Conservation (phyloP, 2,797 vertebrate species). For the Podarcis siculus region DNA sequence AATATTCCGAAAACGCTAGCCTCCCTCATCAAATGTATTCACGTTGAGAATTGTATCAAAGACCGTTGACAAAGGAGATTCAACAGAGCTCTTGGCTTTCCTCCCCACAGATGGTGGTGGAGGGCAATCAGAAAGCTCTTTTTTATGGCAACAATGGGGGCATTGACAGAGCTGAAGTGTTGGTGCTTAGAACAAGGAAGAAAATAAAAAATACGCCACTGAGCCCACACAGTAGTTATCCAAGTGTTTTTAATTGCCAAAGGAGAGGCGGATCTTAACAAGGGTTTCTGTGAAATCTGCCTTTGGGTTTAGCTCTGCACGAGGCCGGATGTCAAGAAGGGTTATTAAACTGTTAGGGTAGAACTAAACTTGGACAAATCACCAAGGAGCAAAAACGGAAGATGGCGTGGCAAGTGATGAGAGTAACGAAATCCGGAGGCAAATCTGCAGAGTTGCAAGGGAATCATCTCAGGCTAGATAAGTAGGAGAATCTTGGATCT, state of each 20-base stretch:
- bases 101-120: neutral
- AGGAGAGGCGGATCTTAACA: neutral
- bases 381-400: neutral
- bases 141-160: neutral
- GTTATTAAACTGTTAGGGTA: neutral
- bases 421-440: neutral
- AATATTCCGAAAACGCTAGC: neutral
- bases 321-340: neutral
- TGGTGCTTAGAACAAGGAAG: neutral
- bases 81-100: neutral
- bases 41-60: neutral
- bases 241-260: neutral
- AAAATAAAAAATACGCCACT: neutral
- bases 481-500: neutral
- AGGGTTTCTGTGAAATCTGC: neutral
- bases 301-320: neutral
- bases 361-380: neutral
- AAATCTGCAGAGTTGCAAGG: neutral
- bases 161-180: constrained; percentile 10
- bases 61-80: neutral
- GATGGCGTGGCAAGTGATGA: neutral
- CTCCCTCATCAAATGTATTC: neutral
- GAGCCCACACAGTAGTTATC: neutral
- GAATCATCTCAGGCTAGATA: neutral
- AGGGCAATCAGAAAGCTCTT: neutral